Conservation (phyloP, 2,797 vertebrate species). For the Oreochromis mossambicus region DNA sequence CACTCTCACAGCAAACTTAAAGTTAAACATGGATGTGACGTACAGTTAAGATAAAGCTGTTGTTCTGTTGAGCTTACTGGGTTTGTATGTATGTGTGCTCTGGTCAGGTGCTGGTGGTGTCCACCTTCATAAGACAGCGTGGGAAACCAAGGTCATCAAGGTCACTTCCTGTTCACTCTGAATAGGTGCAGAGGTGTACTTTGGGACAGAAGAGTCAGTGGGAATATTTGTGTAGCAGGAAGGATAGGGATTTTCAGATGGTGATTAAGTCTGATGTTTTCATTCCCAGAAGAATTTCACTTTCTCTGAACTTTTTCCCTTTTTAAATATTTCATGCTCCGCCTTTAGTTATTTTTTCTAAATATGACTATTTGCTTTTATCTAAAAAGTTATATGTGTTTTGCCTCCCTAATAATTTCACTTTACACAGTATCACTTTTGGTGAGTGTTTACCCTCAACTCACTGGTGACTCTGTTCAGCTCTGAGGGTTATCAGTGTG, state of each 20-base stretch:
- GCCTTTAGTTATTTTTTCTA: background rate
- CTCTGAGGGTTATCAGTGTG: constrained; percentile 13
- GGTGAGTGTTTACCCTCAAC: constrained; percentile 23
- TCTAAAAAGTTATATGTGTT: background rate
- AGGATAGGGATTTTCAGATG: constrained; percentile 41
- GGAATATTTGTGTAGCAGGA: constrained; percentile 43
- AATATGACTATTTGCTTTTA: background rate
- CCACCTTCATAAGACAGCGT: background rate
- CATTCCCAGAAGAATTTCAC: constrained; percentile 39
- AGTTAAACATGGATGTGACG: background rate
- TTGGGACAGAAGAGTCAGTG: constrained; percentile 39
- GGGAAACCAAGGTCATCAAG: constrained; percentile 33
- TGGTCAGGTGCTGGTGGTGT: background rate
- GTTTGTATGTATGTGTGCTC: background rate
- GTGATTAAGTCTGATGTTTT: constrained; percentile 45
- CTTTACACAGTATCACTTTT: background rate
- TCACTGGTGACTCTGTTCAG: constrained; percentile 26
- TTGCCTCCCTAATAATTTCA: background rate
- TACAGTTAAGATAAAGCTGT: background rate
- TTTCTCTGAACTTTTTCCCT: constrained; percentile 23
- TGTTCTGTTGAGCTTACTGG: constrained; percentile 1
- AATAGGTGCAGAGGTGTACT: constrained; percentile 35
- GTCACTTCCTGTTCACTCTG: constrained; percentile 59
- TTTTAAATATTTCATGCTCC: background rate
- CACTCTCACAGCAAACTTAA: background rate